These are phyloP conservation scores for Polypterus senegalus DNA, from an alignment of 2,113 vertebrate species.

Conservation along the genomic window DNA sequence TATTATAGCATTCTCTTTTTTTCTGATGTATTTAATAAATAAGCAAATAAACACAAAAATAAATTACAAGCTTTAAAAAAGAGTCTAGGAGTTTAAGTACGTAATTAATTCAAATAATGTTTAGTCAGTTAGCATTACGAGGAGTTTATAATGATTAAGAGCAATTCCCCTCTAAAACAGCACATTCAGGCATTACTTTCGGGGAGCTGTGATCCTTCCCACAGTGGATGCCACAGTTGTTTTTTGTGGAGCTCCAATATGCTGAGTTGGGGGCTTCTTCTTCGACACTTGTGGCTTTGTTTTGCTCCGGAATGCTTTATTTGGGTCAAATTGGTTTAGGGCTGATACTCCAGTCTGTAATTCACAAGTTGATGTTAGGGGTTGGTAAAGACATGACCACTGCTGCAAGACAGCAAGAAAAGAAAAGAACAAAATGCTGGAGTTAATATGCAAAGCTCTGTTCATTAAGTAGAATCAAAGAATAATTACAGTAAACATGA, in stretches of 20 bases:
- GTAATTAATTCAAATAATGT: too few relatives aligned
- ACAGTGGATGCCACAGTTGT: conserved; percentile 24
- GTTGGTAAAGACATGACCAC: conserved; percentile 91
- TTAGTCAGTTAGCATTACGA: too few relatives aligned
- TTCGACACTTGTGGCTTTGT: conserved; percentile 63
- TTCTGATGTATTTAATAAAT: too few relatives aligned
- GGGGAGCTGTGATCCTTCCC: conserved; percentile 33
- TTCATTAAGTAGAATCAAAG: too few relatives aligned
- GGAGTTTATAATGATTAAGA: too few relatives aligned
- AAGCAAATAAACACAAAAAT: too few relatives aligned
- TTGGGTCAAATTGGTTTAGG: conserved; percentile 83
- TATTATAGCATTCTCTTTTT: too few relatives aligned
- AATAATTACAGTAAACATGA: too few relatives aligned
- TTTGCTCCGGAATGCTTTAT: conserved; percentile 75
- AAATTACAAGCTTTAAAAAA: too few relatives aligned
- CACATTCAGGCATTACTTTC: conserved; percentile 35
- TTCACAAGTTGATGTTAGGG: conserved; percentile 60
- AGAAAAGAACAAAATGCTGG: background rate
- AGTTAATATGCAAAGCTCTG: too few relatives aligned
- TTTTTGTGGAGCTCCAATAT: conserved; percentile 37
- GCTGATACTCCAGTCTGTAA: conserved; percentile 47
- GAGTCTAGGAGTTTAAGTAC: too few relatives aligned
- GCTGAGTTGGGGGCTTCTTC: conserved; percentile 60
- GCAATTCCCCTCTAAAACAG: background rate
- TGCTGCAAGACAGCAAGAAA: conserved; percentile 54